Conservation (phyloP, 2,888 invertebrate species). For the Xestia ashworthii region DNA sequence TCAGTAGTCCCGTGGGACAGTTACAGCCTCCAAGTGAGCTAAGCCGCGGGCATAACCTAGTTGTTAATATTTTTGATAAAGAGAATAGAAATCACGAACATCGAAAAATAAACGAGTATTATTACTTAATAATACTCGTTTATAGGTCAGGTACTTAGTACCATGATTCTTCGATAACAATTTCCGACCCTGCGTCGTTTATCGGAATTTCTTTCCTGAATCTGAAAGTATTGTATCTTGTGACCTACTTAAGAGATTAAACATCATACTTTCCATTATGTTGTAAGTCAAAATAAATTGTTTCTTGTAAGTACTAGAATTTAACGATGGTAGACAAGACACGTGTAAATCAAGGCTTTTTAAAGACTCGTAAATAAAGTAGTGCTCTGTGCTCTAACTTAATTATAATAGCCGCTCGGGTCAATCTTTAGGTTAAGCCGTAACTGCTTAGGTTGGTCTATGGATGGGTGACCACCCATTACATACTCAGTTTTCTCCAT, state of each 20-base stretch:
- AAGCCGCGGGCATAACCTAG: background rate
- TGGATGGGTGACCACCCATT: no score
- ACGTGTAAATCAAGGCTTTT: background rate
- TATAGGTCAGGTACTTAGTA: background rate
- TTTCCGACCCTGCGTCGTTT: background rate
- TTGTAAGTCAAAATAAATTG: background rate
- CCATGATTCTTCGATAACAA: background rate
- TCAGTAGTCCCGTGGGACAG: no score
- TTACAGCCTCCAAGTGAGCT: background rate
- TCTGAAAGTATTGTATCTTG: background rate
- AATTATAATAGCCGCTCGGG: no score
- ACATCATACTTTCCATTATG: background rate
- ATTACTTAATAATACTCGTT: background rate
- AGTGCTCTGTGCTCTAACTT: no score
- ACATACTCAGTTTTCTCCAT: no score
- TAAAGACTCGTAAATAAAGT: background rate
- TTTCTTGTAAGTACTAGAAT: background rate
- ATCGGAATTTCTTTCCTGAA: background rate
- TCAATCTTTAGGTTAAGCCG: no score
- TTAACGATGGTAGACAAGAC: no score
- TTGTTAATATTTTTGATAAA: background rate
- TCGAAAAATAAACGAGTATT: background rate
- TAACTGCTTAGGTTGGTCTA: no score
- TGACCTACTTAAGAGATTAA: background rate
- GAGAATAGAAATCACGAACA: background rate